phyloP scores from a whole-genome alignment of 2,113 vertebrate genomes.

The Heloderma charlesbogerti region DNA sequence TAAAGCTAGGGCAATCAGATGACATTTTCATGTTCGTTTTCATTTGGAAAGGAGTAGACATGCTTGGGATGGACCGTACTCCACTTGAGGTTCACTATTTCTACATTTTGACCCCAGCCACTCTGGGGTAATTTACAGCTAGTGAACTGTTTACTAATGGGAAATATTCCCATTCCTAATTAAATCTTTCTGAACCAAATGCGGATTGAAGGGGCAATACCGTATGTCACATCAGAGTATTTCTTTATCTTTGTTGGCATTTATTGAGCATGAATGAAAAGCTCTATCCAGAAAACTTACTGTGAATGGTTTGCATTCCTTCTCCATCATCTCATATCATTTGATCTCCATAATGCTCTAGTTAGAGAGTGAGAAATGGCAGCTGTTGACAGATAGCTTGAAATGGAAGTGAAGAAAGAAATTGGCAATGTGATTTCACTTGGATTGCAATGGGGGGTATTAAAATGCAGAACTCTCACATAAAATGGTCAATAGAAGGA shows the following conservation, averaged over 20 bases:
- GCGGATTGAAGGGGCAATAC: conserved; percentile 82
- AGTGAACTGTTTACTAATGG: conserved; percentile 92
- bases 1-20: not conserved
- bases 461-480: conserved; percentile 12
- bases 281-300: not conserved
- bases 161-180: conserved; percentile 83
- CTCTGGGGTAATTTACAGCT: conserved; percentile 78
- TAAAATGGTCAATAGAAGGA: not conserved
- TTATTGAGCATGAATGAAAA: not conserved
- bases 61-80: not conserved
- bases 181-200: conserved; percentile 85
- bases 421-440: not conserved
- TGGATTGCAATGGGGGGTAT: not conserved
- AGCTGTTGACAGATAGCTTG: not conserved
- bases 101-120: conserved; percentile 86
- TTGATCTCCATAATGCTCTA: not conserved
- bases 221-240: conserved; percentile 89
- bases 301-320: not conserved
- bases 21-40: too few relatives aligned
- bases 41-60: not conserved
- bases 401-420: conserved; percentile 13
- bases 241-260: not conserved
- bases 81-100: not conserved
- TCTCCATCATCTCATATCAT: not conserved
- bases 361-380: not conserved